Evolutionary conservation across 2,113 vertebrate genomes (phyloP), one percentile per base, ranked within the genome.

Genomic region (Acanthisitta chloris): DNA sequence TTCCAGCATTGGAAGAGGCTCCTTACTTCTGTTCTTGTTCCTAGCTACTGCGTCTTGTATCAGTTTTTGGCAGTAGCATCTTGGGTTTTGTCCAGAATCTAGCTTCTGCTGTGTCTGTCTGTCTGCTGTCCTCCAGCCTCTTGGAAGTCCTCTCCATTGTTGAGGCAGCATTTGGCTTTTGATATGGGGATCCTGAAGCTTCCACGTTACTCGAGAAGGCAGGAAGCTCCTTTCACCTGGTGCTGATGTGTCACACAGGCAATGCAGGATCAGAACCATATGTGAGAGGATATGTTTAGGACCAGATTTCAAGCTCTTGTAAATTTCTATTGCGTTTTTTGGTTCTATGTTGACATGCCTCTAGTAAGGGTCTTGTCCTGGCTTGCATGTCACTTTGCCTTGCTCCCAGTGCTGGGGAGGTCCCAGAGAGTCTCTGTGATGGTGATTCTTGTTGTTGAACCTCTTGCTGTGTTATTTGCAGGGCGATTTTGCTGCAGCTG

Each of bases 401-500:
- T 36, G 11, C 12, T 88, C 28, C 10, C 12, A 10, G 2, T 48
- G 61, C 73, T 8, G 6, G 15, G 10, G 65, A 59, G 18, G 40
- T 76, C 36, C 70, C 45, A 8, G 15, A 57, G 20, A 0, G 5
- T 76, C 61, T 65, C 34, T 51, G 34, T 21, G 55, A 10, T 2
- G 20, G 43, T 64, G 46, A 36, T 78, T 73, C n/a, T 64, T 49
- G 49, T 61, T 42, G 28, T 49, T 48, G 49, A 82, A 43, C 62
- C 14, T 89, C 84, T 52, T 4, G 1, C 20, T 8, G 1, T 71
- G 49, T 64, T 72, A 9, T 51, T 84, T 76, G 14, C 70, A 99
- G 99, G 99, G 99, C 15, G 98, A 99, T 95, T 99, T 99, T 90
- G 92, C 98, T 2, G 99, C 98, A 17, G 99, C 99, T 0, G 98